Base-by-base conservation (phyloP, 2,113 vertebrate species). In the Cyanoderma ruficeps region DNA sequence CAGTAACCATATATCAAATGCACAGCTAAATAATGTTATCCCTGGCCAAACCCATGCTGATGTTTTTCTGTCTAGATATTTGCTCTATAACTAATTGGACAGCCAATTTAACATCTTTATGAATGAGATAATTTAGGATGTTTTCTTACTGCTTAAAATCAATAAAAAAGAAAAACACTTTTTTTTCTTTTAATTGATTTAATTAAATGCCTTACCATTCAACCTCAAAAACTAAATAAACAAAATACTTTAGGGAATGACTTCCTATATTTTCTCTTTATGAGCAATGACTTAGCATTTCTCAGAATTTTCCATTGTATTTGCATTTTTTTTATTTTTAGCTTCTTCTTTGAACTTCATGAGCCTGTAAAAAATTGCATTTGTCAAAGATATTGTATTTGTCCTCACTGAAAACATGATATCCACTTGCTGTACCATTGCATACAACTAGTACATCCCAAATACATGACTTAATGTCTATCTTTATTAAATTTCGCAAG, bases 61-160 rank as follows among this genome's bases (percentile, higher is more conserved):
- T 89, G n/a, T 27, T 78, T 70, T 67, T 59, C 25, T 93, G 23
- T 83, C 94, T 88, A 83, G 70, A 63, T 91, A 78, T 95, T 89
- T 91, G 19, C 52, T 89, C 41, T 87, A 78, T 84, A 70, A 71
- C 18, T 93, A 93, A 83, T 55, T 83, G 44, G 27, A 72, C 68
- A 83, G 25, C 7, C 39, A 89, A 69, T 69, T 89, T 80, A 72
- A 19, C 3, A 7, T 79, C 59, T 68, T 88, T 85, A 85, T 72
- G 90, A 91, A 89, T 59, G 10, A 95, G 70, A 85, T 80, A 79
- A 85, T 68, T 89, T 79, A 67, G 13, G 21, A 70, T 84, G 35
- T 59, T 41, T 75, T 79, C 65, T 72, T 78, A 81, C n/a, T 80
- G 39, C 15, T 94, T 59, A 79, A 46, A 85, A 16, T 63, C 33